Evolutionary conservation across 2,113 vertebrate genomes (phyloP), one percentile per base, ranked within the genome.

Genomic region (Brachyhypopomus gauderio): DNA sequence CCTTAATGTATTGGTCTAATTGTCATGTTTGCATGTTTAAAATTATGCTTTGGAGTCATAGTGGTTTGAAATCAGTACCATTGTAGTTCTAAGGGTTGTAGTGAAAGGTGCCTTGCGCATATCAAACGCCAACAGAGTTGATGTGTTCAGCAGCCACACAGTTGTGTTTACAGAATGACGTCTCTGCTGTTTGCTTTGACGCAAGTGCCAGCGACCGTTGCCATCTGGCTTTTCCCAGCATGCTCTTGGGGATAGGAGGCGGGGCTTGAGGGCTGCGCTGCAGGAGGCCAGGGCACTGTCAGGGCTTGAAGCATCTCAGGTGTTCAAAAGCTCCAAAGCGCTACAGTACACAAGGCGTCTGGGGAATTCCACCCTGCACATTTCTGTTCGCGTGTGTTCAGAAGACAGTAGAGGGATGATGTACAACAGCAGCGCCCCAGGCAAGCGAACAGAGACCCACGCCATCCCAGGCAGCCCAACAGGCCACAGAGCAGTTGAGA

Each of bases 171-270:
- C 73, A 1, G 72, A 58, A 60, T 22, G 34, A 55, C 17, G 30
- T 38, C 25, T 20, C 55, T 48, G 41, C 72, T 63, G 59, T 48
- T 20, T 12, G 8, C 41, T 82, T 20, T 73, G 59, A 67, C 17
- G 41, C 6, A 20, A 59, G 20, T 67, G 36, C 7, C 20, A 69
- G 72, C 20, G 58, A 56, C 59, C 59, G 22, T 23, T 60, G 73
- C 63, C 83, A 82, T 82, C 79, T 82, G 83, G 58, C 55, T 22
- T 45, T 81, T 17, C 62, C 22, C 66, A 62, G 77, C 56, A 23
- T 55, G 25, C 45, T 58, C 62, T 59, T 64, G 6, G 25, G 38
- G 78, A 52, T 36, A 23, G 63, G 66, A 4, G 67, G 66, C 1
- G 19, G 19, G 7, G 41, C 25, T 22, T 36, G 30, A n/a, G 22